Evolutionary conservation across 2,113 vertebrate genomes (phyloP), one percentile per base, ranked within the genome.

Genomic region (Tragelaphus strepsiceros): DNA sequence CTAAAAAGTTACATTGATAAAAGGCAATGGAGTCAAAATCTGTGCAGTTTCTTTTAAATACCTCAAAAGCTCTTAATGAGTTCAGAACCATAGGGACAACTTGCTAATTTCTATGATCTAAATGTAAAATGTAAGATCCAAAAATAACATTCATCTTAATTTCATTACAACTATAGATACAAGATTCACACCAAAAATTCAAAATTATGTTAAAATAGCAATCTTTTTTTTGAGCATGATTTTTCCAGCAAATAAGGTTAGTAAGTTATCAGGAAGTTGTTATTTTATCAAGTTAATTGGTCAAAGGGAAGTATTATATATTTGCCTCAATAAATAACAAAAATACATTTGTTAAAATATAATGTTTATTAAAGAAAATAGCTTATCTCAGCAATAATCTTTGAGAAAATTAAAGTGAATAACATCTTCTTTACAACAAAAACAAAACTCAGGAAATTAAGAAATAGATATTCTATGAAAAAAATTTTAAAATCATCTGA

Each of bases 281-380:
- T 96, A 82, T 85, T 92, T 98, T 53, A 93, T 82, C 71, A 90
- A 96, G 74, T 86, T 96, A 96, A 95, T 91, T 92, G 64, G 32
- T 94, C 77, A 89, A 91, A 94, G 26, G 49, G 51, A 96, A 92
- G 22, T 12, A 93, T 64, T 39, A 71, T 58, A 62, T 93, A 92
- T 84, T 71, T 58, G 21, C 89, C 81, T 97, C 80, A 83, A 62
- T 46, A 84, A 97, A 82, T 77, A 54, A 5, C 21, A 84, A 96
- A 95, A 94, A 53, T 58, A 86, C 30, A 62, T 74, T 81, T 78
- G 19, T 92, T 96, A 62, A 92, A 96, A 90, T 81, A 28, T n/a
- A 51, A 26, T 90, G 78, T 6, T 6, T 96, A 43, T 58, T 88
- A 81, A 84, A 26, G 32, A 71, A 94, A 96, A 78, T 74, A 93